Conservation (phyloP, 1,140 invertebrate genomes). For the Pseudobourletiella spinata region DNA sequence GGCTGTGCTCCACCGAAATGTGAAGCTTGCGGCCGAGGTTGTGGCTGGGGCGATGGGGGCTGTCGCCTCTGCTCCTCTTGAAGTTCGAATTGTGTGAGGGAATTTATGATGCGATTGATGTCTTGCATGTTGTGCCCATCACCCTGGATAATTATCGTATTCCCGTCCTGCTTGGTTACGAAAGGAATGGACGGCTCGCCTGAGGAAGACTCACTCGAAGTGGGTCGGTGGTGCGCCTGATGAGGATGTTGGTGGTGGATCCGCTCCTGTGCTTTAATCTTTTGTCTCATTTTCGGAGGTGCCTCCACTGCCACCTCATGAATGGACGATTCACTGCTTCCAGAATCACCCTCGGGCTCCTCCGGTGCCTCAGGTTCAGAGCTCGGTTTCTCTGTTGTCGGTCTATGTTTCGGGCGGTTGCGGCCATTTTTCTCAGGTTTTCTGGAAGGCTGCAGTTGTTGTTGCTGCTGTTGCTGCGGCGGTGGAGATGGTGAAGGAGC, state of each 20-base stretch:
- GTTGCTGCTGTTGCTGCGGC: no score
- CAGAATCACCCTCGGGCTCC: conserved; percentile 5
- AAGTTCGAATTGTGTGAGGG: background rate
- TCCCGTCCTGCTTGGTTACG: background rate
- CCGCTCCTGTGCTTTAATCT: background rate
- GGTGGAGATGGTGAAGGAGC: no score
- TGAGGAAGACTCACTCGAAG: background rate
- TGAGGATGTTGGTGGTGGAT: no score
- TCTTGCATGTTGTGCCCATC: conserved; percentile 25
- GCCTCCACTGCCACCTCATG: conserved; percentile 9
- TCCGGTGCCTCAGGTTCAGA: conserved; percentile 1
- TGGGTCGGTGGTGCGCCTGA: background rate
- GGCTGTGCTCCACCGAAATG: background rate
- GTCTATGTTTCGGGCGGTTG: background rate
- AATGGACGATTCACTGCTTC: conserved; percentile 16
- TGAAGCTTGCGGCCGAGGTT: background rate
- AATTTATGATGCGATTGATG: conserved; percentile 27
- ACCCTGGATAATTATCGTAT: conserved; percentile 25
- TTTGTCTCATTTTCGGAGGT: background rate
- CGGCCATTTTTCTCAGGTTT: background rate
- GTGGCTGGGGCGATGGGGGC: background rate
- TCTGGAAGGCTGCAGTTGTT: no score
- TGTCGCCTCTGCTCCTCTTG: background rate
- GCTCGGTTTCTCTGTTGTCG: background rate
- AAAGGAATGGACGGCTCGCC: background rate